These are phyloP conservation scores for Petrolisthes cinctipes DNA, from an alignment of 2,888 invertebrate genomes.

Conservation along the genomic window DNA sequence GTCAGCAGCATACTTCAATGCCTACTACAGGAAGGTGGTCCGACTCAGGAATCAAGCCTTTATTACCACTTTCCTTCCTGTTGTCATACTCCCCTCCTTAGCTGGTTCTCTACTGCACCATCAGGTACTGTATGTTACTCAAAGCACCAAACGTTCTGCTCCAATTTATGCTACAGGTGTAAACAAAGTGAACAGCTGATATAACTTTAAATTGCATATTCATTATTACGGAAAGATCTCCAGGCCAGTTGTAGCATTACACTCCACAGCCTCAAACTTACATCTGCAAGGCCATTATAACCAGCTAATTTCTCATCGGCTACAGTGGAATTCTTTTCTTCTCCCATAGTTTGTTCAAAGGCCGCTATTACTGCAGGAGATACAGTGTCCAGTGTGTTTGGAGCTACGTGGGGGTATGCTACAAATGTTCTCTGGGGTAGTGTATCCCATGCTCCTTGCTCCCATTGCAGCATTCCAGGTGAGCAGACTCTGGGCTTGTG, in stretches of 20 bases:
- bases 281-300: neutral
- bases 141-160: too few species aligned
- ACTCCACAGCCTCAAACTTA: neutral
- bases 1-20: conserved; percentile 46
- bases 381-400: conserved; percentile 44
- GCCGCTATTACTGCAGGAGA: conserved; percentile 37
- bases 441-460: conserved; percentile 47
- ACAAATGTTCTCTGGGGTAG: conserved; percentile 40
- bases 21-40: conserved; percentile 35
- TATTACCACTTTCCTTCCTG: conserved; percentile 24
- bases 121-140: neutral
- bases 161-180: too few species aligned
- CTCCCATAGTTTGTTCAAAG: conserved; percentile 38
- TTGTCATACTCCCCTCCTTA: conserved; percentile 39
- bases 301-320: neutral
- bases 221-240: neutral
- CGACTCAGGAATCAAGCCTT: conserved; percentile 33
- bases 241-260: neutral
- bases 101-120: conserved; percentile 33
- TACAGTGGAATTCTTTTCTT: neutral
- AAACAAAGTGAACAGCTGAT: neutral
- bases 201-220: neutral
- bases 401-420: conserved; percentile 41
- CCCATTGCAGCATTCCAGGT: conserved; percentile 47
- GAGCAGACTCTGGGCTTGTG: neutral